Conservation (phyloP, 2,113 vertebrate species). For the Ploceus nigricollis region DNA sequence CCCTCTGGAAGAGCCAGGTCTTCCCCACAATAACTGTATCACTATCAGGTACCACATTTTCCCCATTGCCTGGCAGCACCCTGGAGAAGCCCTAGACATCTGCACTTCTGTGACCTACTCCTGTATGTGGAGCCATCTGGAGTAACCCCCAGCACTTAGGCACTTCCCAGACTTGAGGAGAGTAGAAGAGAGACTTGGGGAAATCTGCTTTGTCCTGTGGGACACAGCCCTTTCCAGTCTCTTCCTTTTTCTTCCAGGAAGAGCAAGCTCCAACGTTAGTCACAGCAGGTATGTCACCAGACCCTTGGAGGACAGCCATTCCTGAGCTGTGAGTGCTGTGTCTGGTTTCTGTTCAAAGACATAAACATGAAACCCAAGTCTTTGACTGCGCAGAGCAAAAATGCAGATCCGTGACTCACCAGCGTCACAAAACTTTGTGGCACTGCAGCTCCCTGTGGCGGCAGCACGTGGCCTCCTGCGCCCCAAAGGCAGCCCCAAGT, state of each 20-base stretch:
- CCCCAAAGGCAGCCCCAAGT: neutral
- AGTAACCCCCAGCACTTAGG: accelerated
- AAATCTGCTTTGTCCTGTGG: neutral
- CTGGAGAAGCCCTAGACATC: neutral
- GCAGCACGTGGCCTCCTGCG: neutral
- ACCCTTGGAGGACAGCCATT: neutral
- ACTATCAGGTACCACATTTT: neutral
- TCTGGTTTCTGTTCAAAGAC: neutral
- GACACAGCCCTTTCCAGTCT: neutral
- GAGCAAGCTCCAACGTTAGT: neutral
- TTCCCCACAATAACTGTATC: neutral
- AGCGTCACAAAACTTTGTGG: accelerated
- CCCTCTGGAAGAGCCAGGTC: neutral
- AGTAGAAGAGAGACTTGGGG: neutral
- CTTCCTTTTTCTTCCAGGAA: neutral
- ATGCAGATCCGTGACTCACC: neutral
- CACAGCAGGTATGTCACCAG: neutral
- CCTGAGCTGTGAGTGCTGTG: neutral
- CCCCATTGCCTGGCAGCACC: accelerated
- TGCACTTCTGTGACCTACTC: neutral
- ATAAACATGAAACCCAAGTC: neutral
- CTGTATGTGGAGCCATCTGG: neutral
- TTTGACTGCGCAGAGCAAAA: neutral
- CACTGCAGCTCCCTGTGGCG: neutral
- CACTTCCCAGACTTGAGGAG: neutral